Percentiles rank a stretch among this genome's conserved stretches.
These are phyloP conservation scores for Alentia gelatinosa DNA, from an alignment of 2,888 invertebrate species.

Conservation along the genomic window DNA sequence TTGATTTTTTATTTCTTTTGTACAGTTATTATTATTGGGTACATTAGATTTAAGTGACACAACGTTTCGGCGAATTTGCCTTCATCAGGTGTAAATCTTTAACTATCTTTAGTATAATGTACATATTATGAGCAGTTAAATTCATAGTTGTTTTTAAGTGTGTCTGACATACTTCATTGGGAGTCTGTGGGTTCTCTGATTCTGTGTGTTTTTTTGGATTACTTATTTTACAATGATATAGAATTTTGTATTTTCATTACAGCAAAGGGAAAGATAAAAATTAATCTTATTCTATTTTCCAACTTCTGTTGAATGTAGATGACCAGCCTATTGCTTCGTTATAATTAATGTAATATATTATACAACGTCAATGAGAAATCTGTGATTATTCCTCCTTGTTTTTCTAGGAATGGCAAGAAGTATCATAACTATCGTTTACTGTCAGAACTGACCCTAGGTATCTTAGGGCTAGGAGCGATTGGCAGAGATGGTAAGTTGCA, in stretches of 20 bases:
- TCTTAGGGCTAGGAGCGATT: slow-evolving; percentile 83
- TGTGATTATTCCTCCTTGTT: not conserved
- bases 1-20: too few relatives aligned
- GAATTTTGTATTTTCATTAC: not conserved
- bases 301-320: too few relatives aligned
- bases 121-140: too few relatives aligned
- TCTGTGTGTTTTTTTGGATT: too few relatives aligned
- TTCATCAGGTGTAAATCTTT: too few relatives aligned
- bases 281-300: not conserved
- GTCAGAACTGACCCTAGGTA: slow-evolving; percentile 82
- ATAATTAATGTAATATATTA: not conserved
- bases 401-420: not conserved
- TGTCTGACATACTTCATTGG: too few relatives aligned
- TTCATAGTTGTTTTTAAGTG: too few relatives aligned
- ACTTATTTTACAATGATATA: not conserved
- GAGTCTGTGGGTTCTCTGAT: too few relatives aligned
- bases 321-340: not conserved
- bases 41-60: too few relatives aligned
- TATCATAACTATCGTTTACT: slow-evolving; percentile 76
- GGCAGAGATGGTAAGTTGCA: slow-evolving; percentile 81
- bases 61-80: too few relatives aligned
- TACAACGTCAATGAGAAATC: not conserved
- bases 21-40: too few relatives aligned
- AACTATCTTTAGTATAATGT: too few relatives aligned
- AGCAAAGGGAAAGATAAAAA: not conserved